Base-by-base conservation (phyloP, 2,888 invertebrate genomes). In the Pinctada fucata region DNA sequence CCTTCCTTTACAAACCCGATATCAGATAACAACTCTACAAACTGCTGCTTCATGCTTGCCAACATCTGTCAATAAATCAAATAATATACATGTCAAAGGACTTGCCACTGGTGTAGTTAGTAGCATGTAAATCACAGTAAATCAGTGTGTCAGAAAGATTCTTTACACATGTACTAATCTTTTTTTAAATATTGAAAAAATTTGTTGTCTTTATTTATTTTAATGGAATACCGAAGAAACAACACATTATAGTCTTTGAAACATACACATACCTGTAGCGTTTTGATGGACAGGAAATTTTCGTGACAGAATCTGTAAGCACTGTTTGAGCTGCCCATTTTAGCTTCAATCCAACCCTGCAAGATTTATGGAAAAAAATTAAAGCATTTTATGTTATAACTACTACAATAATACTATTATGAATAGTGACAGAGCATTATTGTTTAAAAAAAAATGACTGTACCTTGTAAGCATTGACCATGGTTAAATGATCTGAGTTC, bases 1-100 rank as follows among this genome's bases (percentile, higher is more conserved):
- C 89, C 90, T 69, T 87, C 87, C 70, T 83, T 84, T 4, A 97
- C 93, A 92, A 97, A 97, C 74, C 96, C 95, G 94, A 97, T 95
- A 75, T 95, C 95, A 77, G 93, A 93, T n/a, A 98, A 93, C 86
- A 96, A 94, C 66, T 95, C 93, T 2, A 95, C 95, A 88, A 97
- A 96, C 89, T 98, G 97, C 66, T 93, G 93, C 90, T 97, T 97
- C 96, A 97, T 96, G 79, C 96, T 95, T 49, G 87, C 72, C 74
- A 92, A 78, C 90, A 91, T n/a, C 94, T 93, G 85, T 10, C 75
- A 74, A 70, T 70, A 45, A 69, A 49, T 4, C 4, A 48, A 65
- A 16, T 49, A 31, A 31, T 31, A 31, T 31, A 31, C 31, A 31
- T 31, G 31, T 31, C 0, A 31, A 31, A 31, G 31, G 31, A 31